Conservation (phyloP, 2,888 invertebrate genomes). For the Archips crataeganus region DNA sequence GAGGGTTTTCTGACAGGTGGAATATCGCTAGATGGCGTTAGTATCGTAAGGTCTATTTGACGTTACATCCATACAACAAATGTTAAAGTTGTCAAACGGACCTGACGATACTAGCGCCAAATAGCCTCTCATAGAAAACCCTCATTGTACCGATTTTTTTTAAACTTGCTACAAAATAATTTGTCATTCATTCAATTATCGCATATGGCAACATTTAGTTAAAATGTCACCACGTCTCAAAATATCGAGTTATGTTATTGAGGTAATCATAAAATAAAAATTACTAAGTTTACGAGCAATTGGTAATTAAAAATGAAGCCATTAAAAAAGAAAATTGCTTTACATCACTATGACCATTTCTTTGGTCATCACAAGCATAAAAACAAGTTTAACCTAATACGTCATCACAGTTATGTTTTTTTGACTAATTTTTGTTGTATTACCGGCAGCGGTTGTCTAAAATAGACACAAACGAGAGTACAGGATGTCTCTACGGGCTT, state of each 20-base stretch:
- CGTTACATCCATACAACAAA: too few species aligned
- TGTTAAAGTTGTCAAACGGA: too few species aligned
- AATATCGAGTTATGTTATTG: conserved; percentile 89
- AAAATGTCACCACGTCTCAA: conserved; percentile 91
- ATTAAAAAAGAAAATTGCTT: background rate
- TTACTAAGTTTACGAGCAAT: background rate
- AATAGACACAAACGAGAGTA: conserved; percentile 85
- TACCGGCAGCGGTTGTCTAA: conserved; percentile 87
- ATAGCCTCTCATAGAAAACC: too few species aligned
- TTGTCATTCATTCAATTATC: conserved; percentile 2
- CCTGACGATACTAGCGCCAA: too few species aligned
- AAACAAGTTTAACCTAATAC: conserved; percentile 55
- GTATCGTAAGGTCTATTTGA: too few species aligned
- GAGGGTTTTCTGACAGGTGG: too few species aligned
- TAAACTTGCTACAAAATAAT: background rate
- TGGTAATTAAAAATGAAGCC: background rate
- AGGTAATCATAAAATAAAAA: conserved; percentile 82
- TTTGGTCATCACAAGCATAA: background rate
- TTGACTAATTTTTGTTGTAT: conserved; percentile 40
- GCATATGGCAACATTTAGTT: conserved; percentile 50
- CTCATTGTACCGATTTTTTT: background rate
- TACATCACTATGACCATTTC: background rate
- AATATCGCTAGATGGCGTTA: too few species aligned
- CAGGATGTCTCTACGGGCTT: conserved; percentile 91
- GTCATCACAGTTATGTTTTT: conserved; percentile 56